Evolutionary conservation across 2,113 vertebrate genomes (phyloP).

Genomic region (Gila orcuttii): DNA sequence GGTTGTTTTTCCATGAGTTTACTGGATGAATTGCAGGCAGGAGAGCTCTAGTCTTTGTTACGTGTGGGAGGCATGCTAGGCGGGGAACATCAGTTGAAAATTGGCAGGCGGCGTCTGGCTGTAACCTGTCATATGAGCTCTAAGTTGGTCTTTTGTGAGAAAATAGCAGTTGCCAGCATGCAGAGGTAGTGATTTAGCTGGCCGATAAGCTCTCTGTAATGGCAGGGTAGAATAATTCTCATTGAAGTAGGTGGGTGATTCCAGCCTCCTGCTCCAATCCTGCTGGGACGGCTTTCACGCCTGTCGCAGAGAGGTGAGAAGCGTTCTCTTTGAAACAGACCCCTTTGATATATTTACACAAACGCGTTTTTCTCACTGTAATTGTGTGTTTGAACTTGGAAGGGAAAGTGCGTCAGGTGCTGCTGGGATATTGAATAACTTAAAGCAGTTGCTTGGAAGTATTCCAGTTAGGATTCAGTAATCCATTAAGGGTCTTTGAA

Average conservation of each 20-base stretch:
- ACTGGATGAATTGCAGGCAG: slow-evolving; percentile 35
- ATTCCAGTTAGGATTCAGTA: slow-evolving; percentile 16
- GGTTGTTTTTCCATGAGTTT: slow-evolving; percentile 44
- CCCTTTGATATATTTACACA: slow-evolving; percentile 59
- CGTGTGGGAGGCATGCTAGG: slow-evolving; percentile 48
- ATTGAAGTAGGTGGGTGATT: slow-evolving; percentile 77
- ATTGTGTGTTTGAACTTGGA: slow-evolving; percentile 50
- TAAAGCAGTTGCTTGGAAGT: slow-evolving; percentile 31
- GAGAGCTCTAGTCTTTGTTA: slow-evolving; percentile 56
- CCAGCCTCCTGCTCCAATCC: slow-evolving; percentile 67
- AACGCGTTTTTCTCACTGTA: slow-evolving; percentile 42
- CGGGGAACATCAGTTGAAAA: slow-evolving; percentile 63
- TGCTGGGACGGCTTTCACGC: slow-evolving; percentile 60
- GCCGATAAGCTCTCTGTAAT: slow-evolving; percentile 90
- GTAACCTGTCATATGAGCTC: slow-evolving; percentile 76
- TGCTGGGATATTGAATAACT: slow-evolving; percentile 36
- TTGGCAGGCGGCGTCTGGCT: slow-evolving; percentile 71
- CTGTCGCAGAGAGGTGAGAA: slow-evolving; percentile 48
- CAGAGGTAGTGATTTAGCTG: slow-evolving; percentile 87
- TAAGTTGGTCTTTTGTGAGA: slow-evolving; percentile 78
- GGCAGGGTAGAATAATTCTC: slow-evolving; percentile 88
- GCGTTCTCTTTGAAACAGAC: slow-evolving; percentile 49
- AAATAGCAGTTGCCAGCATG: slow-evolving; percentile 84
- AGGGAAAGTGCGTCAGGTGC: slow-evolving; percentile 35
- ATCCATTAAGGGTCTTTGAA: slow-evolving; percentile 23